phyloP scores from a whole-genome alignment of 2,113 vertebrate genomes.

The Lamprologus sp. region DNA sequence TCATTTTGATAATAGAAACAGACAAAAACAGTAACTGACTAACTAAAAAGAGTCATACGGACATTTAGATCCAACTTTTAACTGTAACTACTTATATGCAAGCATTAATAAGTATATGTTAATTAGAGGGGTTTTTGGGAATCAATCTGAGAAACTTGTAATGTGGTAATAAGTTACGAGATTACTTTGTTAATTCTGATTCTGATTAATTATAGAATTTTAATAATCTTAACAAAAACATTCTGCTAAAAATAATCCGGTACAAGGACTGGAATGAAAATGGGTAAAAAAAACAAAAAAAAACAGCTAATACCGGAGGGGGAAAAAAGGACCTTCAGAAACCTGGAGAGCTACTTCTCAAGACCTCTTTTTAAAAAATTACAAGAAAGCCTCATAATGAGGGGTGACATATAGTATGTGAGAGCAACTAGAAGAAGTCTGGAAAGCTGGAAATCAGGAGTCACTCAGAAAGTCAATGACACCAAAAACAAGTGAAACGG shows the following conservation, averaged over 20 bases:
- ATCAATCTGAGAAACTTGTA: background rate
- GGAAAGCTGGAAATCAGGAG: background rate
- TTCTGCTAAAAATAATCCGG: background rate
- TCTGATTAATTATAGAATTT: background rate
- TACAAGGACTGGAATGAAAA: background rate
- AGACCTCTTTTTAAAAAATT: background rate
- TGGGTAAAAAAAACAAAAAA: background rate
- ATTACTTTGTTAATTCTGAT: background rate
- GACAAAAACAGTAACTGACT: background rate
- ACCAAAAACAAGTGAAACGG: background rate
- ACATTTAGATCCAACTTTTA: background rate
- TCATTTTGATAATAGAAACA: background rate
- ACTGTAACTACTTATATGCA: background rate
- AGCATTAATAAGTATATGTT: background rate
- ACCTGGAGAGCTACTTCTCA: background rate
- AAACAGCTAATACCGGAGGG: background rate
- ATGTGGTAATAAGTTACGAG: background rate
- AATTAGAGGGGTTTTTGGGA: background rate
- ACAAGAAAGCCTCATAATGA: background rate
- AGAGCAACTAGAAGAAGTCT: background rate
- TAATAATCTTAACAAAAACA: background rate
- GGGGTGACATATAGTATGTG: background rate
- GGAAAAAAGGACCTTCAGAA: accelerated
- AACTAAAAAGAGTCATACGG: background rate
- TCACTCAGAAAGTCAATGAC: background rate